A percentile compares a stretch with the other conserved stretches of the same genome.
phyloP scores from a whole-genome alignment of 64 coral and sea anemone genomes.

The Trachythela sp. region DNA sequence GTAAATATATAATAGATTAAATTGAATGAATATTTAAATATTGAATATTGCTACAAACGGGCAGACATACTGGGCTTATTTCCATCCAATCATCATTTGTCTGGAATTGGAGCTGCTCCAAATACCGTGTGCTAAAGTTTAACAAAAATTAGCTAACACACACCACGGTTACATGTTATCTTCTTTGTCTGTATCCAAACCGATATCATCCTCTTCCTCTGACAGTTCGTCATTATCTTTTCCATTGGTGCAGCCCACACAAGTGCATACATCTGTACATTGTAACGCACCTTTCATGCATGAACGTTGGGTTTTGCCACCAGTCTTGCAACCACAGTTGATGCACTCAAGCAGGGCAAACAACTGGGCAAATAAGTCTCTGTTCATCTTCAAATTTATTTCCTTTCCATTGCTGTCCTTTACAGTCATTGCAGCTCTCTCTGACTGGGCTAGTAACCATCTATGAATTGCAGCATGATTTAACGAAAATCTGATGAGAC shows the following conservation, averaged over 20 bases:
- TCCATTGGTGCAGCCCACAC: not conserved
- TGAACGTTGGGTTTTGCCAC: not conserved
- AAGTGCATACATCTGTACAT: not conserved
- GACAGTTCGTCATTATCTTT: not conserved
- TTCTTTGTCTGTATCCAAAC: not conserved
- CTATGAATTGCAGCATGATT: too few species aligned
- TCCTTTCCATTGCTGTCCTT: conserved; percentile 13
- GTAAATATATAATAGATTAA: too few species aligned
- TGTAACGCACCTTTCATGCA: not conserved
- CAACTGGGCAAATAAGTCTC: too few species aligned
- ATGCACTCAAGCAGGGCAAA: not conserved
- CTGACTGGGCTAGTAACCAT: conserved; percentile 52
- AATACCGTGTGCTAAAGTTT: too few species aligned
- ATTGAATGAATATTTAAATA: too few species aligned
- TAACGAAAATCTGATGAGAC: too few species aligned
- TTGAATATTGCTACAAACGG: too few species aligned
- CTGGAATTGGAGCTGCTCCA: too few species aligned
- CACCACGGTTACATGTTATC: not conserved
- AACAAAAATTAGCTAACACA: too few species aligned
- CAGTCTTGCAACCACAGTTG: not conserved
- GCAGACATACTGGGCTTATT: too few species aligned
- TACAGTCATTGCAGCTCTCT: conserved; percentile 27
- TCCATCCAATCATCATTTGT: too few species aligned
- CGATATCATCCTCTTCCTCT: not conserved
- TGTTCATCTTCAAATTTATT: too few species aligned